A percentile compares a stretch with the other conserved stretches of the same genome.
These are phyloP conservation scores for Hepsetus odoe DNA, from an alignment of 2,113 vertebrate genomes.

Conservation along the genomic window DNA sequence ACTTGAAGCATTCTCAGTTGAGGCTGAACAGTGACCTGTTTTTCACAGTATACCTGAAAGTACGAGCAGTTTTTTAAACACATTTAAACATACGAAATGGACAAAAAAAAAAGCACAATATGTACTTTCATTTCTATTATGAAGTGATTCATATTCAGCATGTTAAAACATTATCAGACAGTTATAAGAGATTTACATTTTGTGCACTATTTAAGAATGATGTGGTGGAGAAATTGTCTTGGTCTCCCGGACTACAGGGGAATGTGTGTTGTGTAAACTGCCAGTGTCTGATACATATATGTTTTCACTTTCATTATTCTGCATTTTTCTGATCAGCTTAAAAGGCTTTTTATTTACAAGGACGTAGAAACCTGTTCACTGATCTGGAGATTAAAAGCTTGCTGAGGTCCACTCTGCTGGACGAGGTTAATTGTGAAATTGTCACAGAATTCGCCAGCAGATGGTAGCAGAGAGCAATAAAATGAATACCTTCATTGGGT, in stretches of 20 bases:
- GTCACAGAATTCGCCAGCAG: not conserved
- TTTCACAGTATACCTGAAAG: not conserved
- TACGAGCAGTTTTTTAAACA: slow-evolving; percentile 3
- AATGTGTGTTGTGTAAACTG: not conserved
- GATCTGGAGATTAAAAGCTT: too few relatives aligned
- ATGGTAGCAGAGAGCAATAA: not conserved
- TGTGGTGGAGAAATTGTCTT: not conserved
- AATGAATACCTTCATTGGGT: not conserved
- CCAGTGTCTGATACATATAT: not conserved
- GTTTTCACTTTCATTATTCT: not conserved
- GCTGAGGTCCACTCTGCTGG: not conserved
- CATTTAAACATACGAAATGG: not conserved
- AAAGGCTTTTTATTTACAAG: not conserved
- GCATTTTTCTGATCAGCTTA: not conserved
- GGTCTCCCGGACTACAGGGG: not conserved
- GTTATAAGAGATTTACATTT: not conserved
- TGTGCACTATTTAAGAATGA: not conserved
- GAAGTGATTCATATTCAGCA: not conserved
- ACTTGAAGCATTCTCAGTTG: not conserved
- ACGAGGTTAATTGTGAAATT: not conserved
- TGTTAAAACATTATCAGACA: not conserved
- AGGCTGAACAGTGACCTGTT: not conserved
- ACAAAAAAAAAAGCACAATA: not conserved
- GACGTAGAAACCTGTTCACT: not conserved
- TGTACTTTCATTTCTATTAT: not conserved